phyloP scores from a whole-genome alignment of 2,797 vertebrate species.

The Antennarius maculatus region DNA sequence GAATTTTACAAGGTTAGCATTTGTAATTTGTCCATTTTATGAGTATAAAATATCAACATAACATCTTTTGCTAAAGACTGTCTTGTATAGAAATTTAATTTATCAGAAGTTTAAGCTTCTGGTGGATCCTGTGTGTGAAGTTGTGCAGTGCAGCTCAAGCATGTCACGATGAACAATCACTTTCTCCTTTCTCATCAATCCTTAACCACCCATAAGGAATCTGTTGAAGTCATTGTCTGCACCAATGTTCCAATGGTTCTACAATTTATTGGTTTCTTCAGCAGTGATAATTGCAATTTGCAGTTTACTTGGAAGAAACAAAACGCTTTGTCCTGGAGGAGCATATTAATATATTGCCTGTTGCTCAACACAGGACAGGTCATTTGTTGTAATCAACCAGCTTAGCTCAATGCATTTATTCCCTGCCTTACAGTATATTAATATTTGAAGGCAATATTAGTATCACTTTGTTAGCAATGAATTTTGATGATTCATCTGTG shows the following conservation, averaged over 20 bases:
- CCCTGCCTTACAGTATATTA: constrained; percentile 26
- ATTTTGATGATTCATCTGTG: constrained; percentile 23
- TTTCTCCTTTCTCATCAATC: constrained; percentile 41
- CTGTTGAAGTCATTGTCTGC: constrained; percentile 31
- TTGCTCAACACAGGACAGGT: constrained; percentile 42
- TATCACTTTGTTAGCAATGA: constrained; percentile 28
- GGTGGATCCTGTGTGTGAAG: background rate
- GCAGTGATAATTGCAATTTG: constrained; percentile 61
- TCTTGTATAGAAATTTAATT: background rate
- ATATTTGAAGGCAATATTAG: constrained; percentile 37
- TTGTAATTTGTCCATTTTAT: too few relatives aligned
- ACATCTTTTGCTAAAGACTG: too few relatives aligned
- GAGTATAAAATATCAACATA: too few relatives aligned
- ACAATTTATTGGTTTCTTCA: constrained; percentile 52
- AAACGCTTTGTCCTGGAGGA: constrained; percentile 35
- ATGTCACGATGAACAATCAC: constrained; percentile 30
- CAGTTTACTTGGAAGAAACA: constrained; percentile 52
- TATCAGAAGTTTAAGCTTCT: background rate
- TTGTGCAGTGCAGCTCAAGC: constrained; percentile 19
- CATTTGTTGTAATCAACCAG: constrained; percentile 58
- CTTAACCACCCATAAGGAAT: constrained; percentile 37
- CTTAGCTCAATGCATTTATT: constrained; percentile 36
- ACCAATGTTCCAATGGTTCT: constrained; percentile 38
- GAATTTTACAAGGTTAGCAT: too few relatives aligned
- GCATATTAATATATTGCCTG: constrained; percentile 54